These are phyloP conservation scores for Calephelis nemesis DNA, from an alignment of 1,140 invertebrate species.

Conservation along the genomic window DNA sequence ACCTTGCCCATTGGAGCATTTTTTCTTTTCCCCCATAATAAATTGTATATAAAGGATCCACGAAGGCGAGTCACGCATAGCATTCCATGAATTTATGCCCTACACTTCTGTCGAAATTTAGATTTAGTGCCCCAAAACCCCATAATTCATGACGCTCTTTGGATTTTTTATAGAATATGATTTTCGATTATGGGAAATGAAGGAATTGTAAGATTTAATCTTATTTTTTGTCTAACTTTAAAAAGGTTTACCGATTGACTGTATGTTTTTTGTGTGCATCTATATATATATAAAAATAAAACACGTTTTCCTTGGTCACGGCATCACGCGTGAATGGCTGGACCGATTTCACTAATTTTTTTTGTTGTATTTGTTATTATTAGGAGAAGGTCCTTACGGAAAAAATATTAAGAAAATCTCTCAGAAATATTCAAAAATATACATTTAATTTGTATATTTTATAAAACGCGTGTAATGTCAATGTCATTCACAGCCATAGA, in stretches of 20 bases:
- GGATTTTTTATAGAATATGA: slow-evolving; percentile 45
- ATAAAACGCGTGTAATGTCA: too few species aligned
- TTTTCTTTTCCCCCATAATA: slow-evolving; percentile 62
- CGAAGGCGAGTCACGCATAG: slow-evolving; percentile 68
- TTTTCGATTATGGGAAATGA: slow-evolving; percentile 37
- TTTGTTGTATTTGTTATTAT: too few species aligned
- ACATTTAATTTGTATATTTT: too few species aligned
- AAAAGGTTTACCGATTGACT: background rate
- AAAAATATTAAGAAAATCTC: too few species aligned
- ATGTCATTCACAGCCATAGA: too few species aligned
- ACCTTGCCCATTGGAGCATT: slow-evolving; percentile 45
- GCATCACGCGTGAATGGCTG: too few species aligned
- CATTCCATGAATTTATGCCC: slow-evolving; percentile 72
- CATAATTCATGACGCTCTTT: slow-evolving; percentile 53
- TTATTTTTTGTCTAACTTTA: background rate
- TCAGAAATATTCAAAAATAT: too few species aligned
- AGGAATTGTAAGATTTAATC: slow-evolving; percentile 1
- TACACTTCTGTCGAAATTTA: slow-evolving; percentile 74
- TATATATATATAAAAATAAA: too few species aligned
- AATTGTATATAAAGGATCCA: slow-evolving; percentile 64
- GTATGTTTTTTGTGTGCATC: too few species aligned
- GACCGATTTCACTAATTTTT: too few species aligned
- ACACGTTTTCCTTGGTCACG: too few species aligned
- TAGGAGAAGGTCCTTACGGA: too few species aligned
- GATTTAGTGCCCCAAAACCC: slow-evolving; percentile 59